A percentile compares a stretch with the other conserved stretches of the same genome.
Conservation (phyloP, 2,888 invertebrate genomes). For the Drosophila vallismaia region DNA sequence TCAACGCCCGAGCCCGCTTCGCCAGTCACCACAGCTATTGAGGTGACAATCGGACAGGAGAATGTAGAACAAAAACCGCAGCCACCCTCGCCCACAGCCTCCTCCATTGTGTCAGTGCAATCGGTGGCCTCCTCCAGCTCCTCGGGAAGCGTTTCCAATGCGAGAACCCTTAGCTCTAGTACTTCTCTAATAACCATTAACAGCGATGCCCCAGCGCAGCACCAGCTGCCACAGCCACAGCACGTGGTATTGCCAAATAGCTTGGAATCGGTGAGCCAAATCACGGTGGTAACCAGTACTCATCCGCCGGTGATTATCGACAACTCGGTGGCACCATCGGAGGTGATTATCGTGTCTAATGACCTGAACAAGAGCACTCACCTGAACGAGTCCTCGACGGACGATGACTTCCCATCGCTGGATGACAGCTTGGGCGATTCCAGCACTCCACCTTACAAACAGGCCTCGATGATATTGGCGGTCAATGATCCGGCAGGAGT, state of each 20-base stretch:
- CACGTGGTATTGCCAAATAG: constrained; percentile 88
- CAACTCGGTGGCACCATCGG: constrained; percentile 84
- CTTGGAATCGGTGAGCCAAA: constrained; percentile 90
- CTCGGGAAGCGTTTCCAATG: constrained; percentile 55
- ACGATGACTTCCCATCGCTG: constrained; percentile 90
- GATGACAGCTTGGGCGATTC: constrained; percentile 90
- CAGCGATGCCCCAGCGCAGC: constrained; percentile 74
- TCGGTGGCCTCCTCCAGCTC: constrained; percentile 68
- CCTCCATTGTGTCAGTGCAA: constrained; percentile 76
- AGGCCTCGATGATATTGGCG: constrained; percentile 82
- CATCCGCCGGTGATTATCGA: constrained; percentile 92
- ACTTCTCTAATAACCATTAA: constrained; percentile 83
- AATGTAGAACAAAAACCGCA: constrained; percentile 61
- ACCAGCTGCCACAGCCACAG: constrained; percentile 60
- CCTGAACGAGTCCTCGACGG: constrained; percentile 88
- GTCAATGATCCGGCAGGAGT: constrained; percentile 64
- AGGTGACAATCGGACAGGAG: constrained; percentile 68
- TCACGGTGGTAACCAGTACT: constrained; percentile 91
- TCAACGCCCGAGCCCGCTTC: constrained; percentile 38
- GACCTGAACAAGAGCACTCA: constrained; percentile 88
- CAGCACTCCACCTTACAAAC: constrained; percentile 74
- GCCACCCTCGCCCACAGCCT: constrained; percentile 79
- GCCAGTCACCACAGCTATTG: constrained; percentile 57
- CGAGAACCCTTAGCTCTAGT: constrained; percentile 75
- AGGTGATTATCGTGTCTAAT: constrained; percentile 93